Base-by-base conservation (phyloP, 1,140 invertebrate species). In the Ladona fulva region DNA sequence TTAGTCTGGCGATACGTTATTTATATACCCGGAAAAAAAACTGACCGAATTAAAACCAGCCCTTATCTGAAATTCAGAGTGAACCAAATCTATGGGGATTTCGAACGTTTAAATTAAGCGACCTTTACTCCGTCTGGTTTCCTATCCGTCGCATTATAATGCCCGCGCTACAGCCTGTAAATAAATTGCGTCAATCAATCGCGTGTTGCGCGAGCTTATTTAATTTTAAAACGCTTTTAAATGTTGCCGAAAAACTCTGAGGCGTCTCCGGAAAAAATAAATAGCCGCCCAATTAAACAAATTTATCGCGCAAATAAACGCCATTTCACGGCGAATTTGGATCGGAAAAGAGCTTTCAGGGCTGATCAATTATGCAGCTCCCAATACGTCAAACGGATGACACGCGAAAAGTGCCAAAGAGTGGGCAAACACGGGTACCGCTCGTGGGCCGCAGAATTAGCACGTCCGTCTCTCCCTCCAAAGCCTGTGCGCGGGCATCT, bases 341-440 rank as follows among this genome's bases (percentile, higher is more conserved):
- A 66, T 66, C 52, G 52, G 14, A 66, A 66, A 22, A 66, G 52
- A 66, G 52, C 52, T 66, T 66, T 66, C 52, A 66, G n/a, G 52
- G 14, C n/a, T 12, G 52, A 66, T 66, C 52, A 66, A 66, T 66
- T 66, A 66, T 66, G 52, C 52, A 66, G 52, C 52, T 16, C 52
- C 52, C 52, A 66, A 66, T 66, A 66, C n/a, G 52, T 66, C 52
- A 66, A 66, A 66, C 52, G n/a, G 52, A 66, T 66, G 52, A 66
- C 52, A 66, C 52, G 52, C 16, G 52, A 66, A 66, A 22, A 66
- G 52, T 22, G 52, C n/a, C 14, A 66, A 66, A 66, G 52, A 66
- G 52, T 22, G 52, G 52, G n/a, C 52, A 66, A 66, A 66, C 52
- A 66, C 3, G 52, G 14, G 52, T 22, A 66, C 52, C 52, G n/a